These are phyloP conservation scores for Microtus pennsylvanicus DNA, from an alignment of 2,113 vertebrate genomes.

Conservation along the genomic window DNA sequence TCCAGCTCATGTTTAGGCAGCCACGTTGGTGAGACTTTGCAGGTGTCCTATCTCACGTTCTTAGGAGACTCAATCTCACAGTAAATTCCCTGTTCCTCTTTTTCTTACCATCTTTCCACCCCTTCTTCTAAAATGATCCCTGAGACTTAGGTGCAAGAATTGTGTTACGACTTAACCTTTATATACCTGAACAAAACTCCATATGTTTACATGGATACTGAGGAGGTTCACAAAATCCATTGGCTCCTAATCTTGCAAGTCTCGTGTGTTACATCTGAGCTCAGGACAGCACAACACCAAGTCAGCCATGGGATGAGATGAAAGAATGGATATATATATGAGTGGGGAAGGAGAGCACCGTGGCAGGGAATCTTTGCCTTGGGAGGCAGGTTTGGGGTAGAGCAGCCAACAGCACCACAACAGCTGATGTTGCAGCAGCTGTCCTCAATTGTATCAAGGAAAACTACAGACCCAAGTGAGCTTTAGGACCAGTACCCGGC, in stretches of 20 bases:
- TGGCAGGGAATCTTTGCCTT: background rate
- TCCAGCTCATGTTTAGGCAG: background rate
- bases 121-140: background rate
- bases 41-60: background rate
- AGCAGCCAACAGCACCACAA: background rate
- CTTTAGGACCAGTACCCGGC: accelerated
- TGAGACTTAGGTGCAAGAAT: background rate
- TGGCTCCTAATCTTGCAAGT: background rate
- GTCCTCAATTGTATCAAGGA: background rate
- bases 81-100: background rate
- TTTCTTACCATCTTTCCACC: background rate
- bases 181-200: background rate
- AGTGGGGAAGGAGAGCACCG: background rate
- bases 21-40: background rate
- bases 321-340: accelerated
- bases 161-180: background rate
- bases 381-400: background rate
- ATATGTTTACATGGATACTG: background rate
- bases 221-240: background rate
- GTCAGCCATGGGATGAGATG: too few relatives aligned
- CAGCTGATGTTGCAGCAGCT: too few relatives aligned
- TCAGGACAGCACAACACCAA: background rate
- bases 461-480: background rate
- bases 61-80: background rate
- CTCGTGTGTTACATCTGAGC: background rate